phyloP scores from a whole-genome alignment of 2,113 vertebrate genomes.

The Stomatorhinus ivindoensis region DNA sequence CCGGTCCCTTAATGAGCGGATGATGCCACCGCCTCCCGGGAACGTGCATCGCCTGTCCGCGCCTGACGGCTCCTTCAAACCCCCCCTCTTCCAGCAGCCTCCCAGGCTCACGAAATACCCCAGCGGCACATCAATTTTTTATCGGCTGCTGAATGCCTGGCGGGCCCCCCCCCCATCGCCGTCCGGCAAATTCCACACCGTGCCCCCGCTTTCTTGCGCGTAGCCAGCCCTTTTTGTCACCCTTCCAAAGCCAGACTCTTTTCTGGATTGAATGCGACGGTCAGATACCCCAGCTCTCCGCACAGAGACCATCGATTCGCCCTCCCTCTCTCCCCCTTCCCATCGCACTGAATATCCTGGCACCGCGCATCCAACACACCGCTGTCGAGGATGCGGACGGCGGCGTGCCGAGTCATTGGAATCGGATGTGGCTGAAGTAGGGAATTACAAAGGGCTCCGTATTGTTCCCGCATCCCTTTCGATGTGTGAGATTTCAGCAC shows the following conservation, averaged over 20 bases:
- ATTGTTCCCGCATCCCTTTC: neutral
- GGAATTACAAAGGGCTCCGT: neutral
- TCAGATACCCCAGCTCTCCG: slow-evolving; percentile 23
- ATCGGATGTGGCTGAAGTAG: neutral
- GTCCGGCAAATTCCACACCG: slow-evolving; percentile 37
- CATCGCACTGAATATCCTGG: neutral
- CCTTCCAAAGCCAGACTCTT: neutral
- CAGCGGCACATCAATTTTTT: slow-evolving; percentile 17
- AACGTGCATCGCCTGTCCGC: slow-evolving; percentile 18
- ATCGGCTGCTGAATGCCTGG: slow-evolving; percentile 19
- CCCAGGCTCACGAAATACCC: slow-evolving; percentile 28
- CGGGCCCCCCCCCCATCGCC: slow-evolving; percentile 11
- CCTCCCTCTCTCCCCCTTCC: neutral
- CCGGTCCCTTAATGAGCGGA: slow-evolving; percentile 30
- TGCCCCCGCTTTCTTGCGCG: slow-evolving; percentile 8
- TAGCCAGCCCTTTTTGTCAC: slow-evolving; percentile 34
- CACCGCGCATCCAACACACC: neutral
- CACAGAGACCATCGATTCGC: slow-evolving; percentile 4
- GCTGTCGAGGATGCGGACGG: neutral
- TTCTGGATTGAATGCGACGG: slow-evolving; percentile 22
- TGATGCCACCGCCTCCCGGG: slow-evolving; percentile 8
- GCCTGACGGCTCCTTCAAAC: slow-evolving; percentile 33
- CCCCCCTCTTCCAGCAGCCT: slow-evolving; percentile 25
- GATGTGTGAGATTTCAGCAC: neutral
- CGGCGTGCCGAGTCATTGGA: neutral